phyloP scores from a whole-genome alignment of 2,113 vertebrate species.

The Hemichromis elongatus region DNA sequence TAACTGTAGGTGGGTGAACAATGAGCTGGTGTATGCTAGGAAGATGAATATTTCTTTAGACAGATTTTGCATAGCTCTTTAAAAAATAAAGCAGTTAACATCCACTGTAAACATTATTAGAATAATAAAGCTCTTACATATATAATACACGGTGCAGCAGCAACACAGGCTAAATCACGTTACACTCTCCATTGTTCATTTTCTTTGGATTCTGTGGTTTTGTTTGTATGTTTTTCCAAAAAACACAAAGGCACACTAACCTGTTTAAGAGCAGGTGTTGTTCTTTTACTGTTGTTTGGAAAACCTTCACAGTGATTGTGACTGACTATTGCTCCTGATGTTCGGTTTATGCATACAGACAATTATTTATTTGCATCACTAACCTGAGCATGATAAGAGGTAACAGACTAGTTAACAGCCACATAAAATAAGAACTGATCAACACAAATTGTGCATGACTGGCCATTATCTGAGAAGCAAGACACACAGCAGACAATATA shows the following conservation, averaged over 20 bases:
- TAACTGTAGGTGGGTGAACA: not conserved
- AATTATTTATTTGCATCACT: not conserved
- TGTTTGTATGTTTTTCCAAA: not conserved
- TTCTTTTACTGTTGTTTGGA: not conserved
- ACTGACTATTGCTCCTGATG: not conserved
- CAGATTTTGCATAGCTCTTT: slow-evolving; percentile 23
- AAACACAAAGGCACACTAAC: not conserved
- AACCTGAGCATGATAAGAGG: slow-evolving; percentile 21
- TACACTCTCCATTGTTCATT: not conserved
- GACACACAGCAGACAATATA: not conserved
- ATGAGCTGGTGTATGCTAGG: not conserved
- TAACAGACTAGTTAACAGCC: not conserved
- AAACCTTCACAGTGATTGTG: not conserved
- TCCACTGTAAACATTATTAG: not conserved
- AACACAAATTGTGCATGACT: not conserved
- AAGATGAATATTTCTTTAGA: not conserved
- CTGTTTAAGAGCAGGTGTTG: not conserved
- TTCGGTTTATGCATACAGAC: not conserved
- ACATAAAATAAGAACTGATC: not conserved
- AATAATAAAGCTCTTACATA: not conserved
- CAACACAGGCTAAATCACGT: not conserved
- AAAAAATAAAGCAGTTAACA: slow-evolving; percentile 5
- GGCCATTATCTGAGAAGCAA: not conserved
- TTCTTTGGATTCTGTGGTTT: not conserved
- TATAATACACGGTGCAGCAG: not conserved